Base-by-base conservation (phyloP, 2,113 vertebrate species). In the Dissostichus mawsoni region DNA sequence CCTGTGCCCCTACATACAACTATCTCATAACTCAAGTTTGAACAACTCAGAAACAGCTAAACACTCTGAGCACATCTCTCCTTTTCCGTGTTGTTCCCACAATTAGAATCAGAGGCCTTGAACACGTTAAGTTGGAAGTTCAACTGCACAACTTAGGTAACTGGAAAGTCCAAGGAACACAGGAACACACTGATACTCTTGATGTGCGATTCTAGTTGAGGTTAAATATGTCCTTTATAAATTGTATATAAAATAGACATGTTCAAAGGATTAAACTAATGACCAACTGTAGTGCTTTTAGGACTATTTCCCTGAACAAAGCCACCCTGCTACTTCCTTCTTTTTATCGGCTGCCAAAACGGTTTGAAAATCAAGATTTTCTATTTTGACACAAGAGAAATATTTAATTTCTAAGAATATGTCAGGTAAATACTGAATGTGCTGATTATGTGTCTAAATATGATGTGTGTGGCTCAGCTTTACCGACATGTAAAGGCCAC, bases 401-500 rank as follows among this genome's bases (percentile, higher is more conserved):
- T n/a, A 57, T 62, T 69, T 12, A 10, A 9, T 66, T 88, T 71
- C 76, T 10, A 59, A 71, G 59, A 86, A 80, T 63, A 77, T 11
- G n/a, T 53, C 0, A 3, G 25, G 14, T 55, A 66, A 79, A 81
- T 25, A 11, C 17, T 17, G 58, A 4, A 62, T 63, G 67, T 74
- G 69, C 56, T 82, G n/a, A 78, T 81, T 88, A 73, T 72, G 50
- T 72, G 61, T 74, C 58, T 81, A 71, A 87, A 75, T 77, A 74
- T 65, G 61, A 74, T 64, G 57, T 36, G 11, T 64, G n/a, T 62
- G 70, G 66, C 67, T 79, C 11, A 4, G 36, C 69, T 71, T 79
- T 71, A 84, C 70, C 23, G 8, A 79, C 68, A 74, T 70, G 56
- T 67, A 69, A 48, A 82, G 74, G 76, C 86, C 68, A 77, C 78